These are phyloP conservation scores for Micrasema longulum DNA, from an alignment of 1,140 invertebrate genomes.

Conservation along the genomic window DNA sequence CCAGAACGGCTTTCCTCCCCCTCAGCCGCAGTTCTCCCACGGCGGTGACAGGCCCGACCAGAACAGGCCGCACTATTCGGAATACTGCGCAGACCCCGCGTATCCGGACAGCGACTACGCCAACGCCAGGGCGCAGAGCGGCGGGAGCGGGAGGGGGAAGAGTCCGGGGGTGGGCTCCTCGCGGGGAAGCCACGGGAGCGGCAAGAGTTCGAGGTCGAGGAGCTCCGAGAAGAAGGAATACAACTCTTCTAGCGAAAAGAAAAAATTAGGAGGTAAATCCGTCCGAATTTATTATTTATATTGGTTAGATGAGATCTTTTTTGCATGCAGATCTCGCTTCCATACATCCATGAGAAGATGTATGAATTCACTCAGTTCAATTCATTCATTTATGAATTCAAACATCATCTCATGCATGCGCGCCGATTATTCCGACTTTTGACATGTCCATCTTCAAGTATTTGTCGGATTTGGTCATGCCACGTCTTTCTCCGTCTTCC, in stretches of 20 bases:
- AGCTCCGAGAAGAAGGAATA: constrained; percentile 47
- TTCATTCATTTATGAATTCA: not conserved
- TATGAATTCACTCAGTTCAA: not conserved
- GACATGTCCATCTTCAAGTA: too few relatives aligned
- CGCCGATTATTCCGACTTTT: too few relatives aligned
- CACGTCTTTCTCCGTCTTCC: too few relatives aligned
- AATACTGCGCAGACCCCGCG: constrained; percentile 48
- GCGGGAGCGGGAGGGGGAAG: constrained; percentile 40
- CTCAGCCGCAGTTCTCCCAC: constrained; percentile 12
- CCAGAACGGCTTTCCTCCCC: constrained; percentile 32
- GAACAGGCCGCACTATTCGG: constrained; percentile 45
- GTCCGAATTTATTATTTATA: not conserved
- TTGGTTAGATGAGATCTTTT: not conserved
- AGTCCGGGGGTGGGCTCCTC: constrained; percentile 42
- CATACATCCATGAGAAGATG: not conserved
- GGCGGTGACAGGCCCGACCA: constrained; percentile 32
- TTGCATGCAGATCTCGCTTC: not conserved
- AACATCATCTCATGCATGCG: too few relatives aligned
- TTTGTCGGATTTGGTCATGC: too few relatives aligned
- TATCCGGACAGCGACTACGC: constrained; percentile 53
- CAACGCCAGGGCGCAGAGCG: not conserved
- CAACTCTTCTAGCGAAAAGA: constrained; percentile 49
- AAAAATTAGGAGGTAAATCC: constrained; percentile 47
- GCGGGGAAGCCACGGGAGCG: constrained; percentile 45
- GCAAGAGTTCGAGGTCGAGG: constrained; percentile 47